Evolutionary conservation across 1,140 invertebrate genomes (phyloP).

Genomic region (Pararge aegeria): DNA sequence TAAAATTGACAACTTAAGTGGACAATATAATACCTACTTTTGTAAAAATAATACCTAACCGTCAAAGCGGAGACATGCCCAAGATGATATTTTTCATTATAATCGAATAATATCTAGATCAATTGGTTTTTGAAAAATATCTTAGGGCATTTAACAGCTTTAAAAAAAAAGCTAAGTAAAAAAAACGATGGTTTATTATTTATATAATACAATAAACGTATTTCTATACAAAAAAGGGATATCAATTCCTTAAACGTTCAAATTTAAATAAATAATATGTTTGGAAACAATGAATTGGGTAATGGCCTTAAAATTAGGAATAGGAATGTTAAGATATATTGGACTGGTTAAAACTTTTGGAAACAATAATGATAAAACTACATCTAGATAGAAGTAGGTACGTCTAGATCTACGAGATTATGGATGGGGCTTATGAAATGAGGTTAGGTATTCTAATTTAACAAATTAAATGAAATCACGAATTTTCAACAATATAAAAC

Average conservation of each 20-base stretch:
- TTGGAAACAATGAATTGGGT: slow-evolving; percentile 6
- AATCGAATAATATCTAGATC: too few relatives aligned
- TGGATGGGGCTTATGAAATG: background rate
- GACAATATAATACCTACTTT: background rate
- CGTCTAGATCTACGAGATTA: background rate
- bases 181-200: background rate
- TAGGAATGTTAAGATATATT: slow-evolving; percentile 2
- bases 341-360: background rate
- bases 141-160: background rate
- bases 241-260: background rate
- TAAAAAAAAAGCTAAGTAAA: slow-evolving; percentile 1
- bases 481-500: background rate
- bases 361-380: background rate
- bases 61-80: background rate
- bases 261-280: background rate
- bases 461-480: background rate
- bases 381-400: background rate
- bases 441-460: background rate
- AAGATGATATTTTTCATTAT: background rate
- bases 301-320: slow-evolving; percentile 17
- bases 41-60: background rate
- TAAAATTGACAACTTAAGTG: background rate
- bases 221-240: slow-evolving; percentile 1
- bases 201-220: background rate
- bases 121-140: background rate